Base-by-base conservation (phyloP, 2,888 invertebrate genomes). In the Melieria omissa region DNA sequence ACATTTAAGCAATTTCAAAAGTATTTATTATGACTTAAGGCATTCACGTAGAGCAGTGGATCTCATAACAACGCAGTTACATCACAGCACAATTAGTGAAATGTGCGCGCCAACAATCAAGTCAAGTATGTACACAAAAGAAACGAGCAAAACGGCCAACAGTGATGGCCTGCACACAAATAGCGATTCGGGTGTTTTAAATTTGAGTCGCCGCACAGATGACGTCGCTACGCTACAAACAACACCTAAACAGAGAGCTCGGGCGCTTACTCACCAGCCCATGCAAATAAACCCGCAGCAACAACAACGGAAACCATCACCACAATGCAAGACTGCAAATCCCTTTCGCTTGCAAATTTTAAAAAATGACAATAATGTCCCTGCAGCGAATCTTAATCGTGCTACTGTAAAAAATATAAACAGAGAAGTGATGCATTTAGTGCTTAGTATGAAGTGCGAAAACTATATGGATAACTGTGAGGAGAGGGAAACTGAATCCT, bases 321-420 rank as follows among this genome's bases (percentile, higher is more conserved):
- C 42, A 49, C 7, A 14, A 41, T 4, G 41, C 7, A 54, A 12
- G 16, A 7, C 9, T 4, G 16, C 45, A 8, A 73, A 75, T 73
- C 72, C 72, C 2, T 75, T 55, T 65, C 75, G 75, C 6, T 65
- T 75, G 47, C 75, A 75, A 70, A 47, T 75, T 55, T 45, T 67
- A 42, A 60, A 70, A 46, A 55, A 71, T n/a, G 54, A 10, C 6
- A 14, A 52, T 16, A 47, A 46, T 12, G 7, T 44, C n/a, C 5
- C 42, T 14, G 54, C 55, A 41, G 57, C 45, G 4, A 55, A 12
- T 8, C 14, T 44, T 0, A n/a, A 60, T 16, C 9, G 12, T 8
- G 44, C 67, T 3, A 61, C 12, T 4, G 46, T 70, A 6, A 45
- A 68, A 3, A 14, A 58, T n/a, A 57, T 75, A 10, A 75, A 75